phyloP scores from a whole-genome alignment of 2,797 vertebrate genomes.

The Poeciliopsis turneri region DNA sequence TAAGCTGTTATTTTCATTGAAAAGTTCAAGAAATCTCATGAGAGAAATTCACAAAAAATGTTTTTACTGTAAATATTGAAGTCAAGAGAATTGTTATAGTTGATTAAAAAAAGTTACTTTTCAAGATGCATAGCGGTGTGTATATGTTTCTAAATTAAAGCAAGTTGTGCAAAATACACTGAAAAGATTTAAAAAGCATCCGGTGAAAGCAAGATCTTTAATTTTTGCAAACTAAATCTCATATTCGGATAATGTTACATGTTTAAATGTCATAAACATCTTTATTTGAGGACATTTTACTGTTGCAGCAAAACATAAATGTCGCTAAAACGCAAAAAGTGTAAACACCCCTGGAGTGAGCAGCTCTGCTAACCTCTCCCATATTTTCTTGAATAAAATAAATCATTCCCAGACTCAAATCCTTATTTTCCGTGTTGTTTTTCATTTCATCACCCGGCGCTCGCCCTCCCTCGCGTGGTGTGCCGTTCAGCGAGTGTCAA shows the following conservation, averaged over 20 bases:
- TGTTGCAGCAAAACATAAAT: not conserved
- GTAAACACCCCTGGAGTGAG: conserved; percentile 7
- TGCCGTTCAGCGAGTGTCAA: conserved; percentile 66
- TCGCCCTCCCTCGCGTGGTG: conserved; percentile 27
- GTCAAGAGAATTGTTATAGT: not conserved
- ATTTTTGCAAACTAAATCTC: conserved; percentile 1
- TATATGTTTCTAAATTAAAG: not conserved
- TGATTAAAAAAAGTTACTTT: not conserved
- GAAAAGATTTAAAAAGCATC: not conserved
- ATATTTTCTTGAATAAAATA: conserved; percentile 30
- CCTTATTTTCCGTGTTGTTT: conserved; percentile 50
- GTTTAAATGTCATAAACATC: not conserved
- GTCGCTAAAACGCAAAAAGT: not conserved
- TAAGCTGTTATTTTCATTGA: not conserved
- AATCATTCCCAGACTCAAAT: conserved; percentile 20
- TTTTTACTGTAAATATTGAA: not conserved
- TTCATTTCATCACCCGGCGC: conserved; percentile 44
- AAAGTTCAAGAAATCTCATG: not conserved
- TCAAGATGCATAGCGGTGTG: not conserved
- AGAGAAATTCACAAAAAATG: not conserved
- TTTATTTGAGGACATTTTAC: not conserved
- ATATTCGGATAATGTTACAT: conserved; percentile 20
- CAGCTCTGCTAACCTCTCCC: conserved; percentile 28
- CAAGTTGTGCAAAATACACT: conserved; percentile 14
- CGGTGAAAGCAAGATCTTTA: not conserved